A percentile compares a stretch with the other conserved stretches of the same genome.
These are phyloP conservation scores for Electrona antarctica DNA, from an alignment of 2,113 vertebrate species.

Conservation along the genomic window DNA sequence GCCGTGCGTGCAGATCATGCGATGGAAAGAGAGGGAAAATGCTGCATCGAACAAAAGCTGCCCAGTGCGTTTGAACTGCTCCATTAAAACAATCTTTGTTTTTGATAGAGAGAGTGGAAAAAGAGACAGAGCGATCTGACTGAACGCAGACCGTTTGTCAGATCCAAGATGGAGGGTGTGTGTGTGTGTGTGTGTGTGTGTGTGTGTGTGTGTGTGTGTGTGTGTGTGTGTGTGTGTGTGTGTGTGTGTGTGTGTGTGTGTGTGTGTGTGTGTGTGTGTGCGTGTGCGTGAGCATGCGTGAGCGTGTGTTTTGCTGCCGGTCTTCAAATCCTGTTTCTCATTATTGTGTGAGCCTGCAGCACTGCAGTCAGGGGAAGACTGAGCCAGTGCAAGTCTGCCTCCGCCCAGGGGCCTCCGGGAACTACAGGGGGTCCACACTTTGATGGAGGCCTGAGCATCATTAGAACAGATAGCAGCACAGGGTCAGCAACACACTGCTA, in stretches of 20 bases:
- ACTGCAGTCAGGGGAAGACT: conserved; percentile 44
- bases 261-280: neutral
- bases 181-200: neutral
- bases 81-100: conserved; percentile 77
- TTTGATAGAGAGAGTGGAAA: conserved; percentile 61
- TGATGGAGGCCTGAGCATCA: conserved; percentile 79
- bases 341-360: conserved; percentile 70
- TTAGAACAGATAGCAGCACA: conserved; percentile 76
- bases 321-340: conserved; percentile 74
- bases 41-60: conserved; percentile 69
- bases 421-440: conserved; percentile 75
- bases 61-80: conserved; percentile 69
- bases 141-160: conserved; percentile 71
- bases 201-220: conserved; percentile 2
- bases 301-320: conserved; percentile 57
- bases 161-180: conserved; percentile 58
- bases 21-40: conserved; percentile 45
- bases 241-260: conserved; percentile 3
- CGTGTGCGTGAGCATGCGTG: conserved; percentile 5
- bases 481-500: conserved; percentile 70
- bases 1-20: neutral
- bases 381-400: conserved; percentile 64
- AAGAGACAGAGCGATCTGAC: conserved; percentile 64
- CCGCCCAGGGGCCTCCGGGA: conserved; percentile 71
- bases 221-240: neutral